These are phyloP conservation scores for Argyresthia albistria DNA, from an alignment of 2,888 invertebrate genomes.

Conservation along the genomic window DNA sequence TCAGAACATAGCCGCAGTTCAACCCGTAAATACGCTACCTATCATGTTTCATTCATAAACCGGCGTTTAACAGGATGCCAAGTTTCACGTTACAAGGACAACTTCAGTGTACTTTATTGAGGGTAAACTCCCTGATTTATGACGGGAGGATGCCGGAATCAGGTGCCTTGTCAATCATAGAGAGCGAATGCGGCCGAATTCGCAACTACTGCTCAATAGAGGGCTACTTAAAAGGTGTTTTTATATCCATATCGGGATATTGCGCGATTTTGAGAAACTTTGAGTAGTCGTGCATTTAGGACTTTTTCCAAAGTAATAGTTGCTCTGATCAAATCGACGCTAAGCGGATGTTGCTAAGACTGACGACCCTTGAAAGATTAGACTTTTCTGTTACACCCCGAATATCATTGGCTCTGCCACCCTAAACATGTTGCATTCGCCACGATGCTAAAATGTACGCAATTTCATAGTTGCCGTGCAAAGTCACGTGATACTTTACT, in stretches of 20 bases:
- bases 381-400: too few relatives aligned
- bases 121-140: not conserved
- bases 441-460: too few relatives aligned
- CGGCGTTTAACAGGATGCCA: constrained; percentile 9
- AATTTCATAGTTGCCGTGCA: too few relatives aligned
- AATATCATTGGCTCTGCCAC: too few relatives aligned
- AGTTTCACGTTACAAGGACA: not conserved
- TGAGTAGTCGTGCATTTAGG: not conserved
- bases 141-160: not conserved
- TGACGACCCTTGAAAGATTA: too few relatives aligned
- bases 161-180: not conserved
- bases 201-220: too few relatives aligned
- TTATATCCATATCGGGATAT: not conserved
- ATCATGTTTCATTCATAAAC: constrained; percentile 33
- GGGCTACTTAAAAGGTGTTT: not conserved
- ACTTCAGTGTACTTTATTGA: not conserved
- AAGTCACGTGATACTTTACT: too few relatives aligned
- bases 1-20: not conserved
- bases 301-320: not conserved
- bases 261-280: not conserved
- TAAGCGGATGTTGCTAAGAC: not conserved
- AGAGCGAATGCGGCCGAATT: not conserved
- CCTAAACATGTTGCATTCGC: too few relatives aligned
- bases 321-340: not conserved
- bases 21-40: constrained; percentile 1